Evolutionary conservation across 92 coral and sea anemone genomes (phyloP).

Genomic region (Bergia sp.): DNA sequence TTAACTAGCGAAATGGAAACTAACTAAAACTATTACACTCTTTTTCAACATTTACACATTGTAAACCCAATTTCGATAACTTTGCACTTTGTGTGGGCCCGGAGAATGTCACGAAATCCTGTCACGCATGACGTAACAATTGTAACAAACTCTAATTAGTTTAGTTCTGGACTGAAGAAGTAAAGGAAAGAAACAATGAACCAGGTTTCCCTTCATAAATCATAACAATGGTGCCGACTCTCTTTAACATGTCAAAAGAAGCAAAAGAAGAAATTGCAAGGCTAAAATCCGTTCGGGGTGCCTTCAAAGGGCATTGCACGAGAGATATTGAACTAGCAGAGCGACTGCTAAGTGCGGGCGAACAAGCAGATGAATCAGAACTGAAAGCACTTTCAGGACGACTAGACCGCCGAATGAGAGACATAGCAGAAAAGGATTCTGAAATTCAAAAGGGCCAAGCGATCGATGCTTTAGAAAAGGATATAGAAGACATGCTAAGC

Average conservation of each 20-base stretch:
- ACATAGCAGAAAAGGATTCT: not conserved
- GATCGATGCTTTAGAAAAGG: constrained; percentile 18
- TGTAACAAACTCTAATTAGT: too few species aligned
- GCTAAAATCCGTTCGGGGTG: not conserved
- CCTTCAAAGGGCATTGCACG: constrained; percentile 1
- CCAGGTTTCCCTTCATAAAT: too few species aligned
- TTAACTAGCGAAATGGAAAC: too few species aligned
- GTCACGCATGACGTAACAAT: too few species aligned
- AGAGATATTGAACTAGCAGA: not conserved
- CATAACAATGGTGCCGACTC: too few species aligned
- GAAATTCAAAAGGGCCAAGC: constrained; percentile 13
- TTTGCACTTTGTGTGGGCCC: too few species aligned
- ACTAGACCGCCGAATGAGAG: constrained; percentile 5
- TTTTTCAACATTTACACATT: too few species aligned
- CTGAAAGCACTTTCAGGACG: not conserved
- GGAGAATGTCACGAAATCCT: too few species aligned
- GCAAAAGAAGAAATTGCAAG: not conserved
- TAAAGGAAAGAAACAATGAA: too few species aligned
- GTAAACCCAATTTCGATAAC: too few species aligned
- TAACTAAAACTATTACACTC: too few species aligned
- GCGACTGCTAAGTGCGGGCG: not conserved
- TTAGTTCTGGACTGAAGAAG: too few species aligned
- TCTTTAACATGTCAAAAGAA: not conserved
- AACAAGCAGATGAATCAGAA: constrained; percentile 16
- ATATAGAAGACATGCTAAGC: not conserved